Evolutionary conservation across 1,140 invertebrate species (phyloP), one percentile per base, ranked within the genome.

Genomic region (Heliconius hermathena): DNA sequence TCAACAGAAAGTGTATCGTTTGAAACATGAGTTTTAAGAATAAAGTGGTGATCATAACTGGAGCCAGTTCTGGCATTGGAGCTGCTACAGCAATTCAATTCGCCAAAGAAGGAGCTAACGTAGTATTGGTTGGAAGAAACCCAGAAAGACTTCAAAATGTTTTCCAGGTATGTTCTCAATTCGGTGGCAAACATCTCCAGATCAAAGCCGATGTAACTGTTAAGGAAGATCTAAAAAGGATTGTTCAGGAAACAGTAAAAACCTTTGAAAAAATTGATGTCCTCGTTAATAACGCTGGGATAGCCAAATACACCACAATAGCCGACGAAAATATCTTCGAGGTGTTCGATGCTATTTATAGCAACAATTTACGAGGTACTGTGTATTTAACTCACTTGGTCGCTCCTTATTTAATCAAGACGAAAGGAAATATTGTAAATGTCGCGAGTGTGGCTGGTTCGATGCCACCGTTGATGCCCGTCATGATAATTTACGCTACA

Each of bases 31-130:
- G 77, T 82, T 86, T 86, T 38, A 29, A 18, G 5, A 74, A 70
- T 33, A 86, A 86, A 83, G 79, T 84, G 16, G 85, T 84, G 41
- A 18, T 97, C 18, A 95, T 97, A 74, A 97, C 96, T 8, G 98
- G 98, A 73, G 97, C 97, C 1, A 98, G 97, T 89, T 97, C 97
- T 26, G 98, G 98, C 8, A 98, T 98, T 82, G 98, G 98, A 70
- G 96, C 96, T 33, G 96, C 96, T 4, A 97, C 97, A 18, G 97
- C 97, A 1, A 84, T 97, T 70, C 94, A 96, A 71, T 96, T 99
- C 82, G 96, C 97, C 6, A 95, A 96, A 74, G 92, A 97, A 41
- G 97, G 97, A 5, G 97, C 97, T 1, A 94, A 84, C 0, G 88
- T 98, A 5, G 95, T 95, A 1, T 82, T 99, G 16, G 96, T 96